Conservation (phyloP, 2,797 vertebrate genomes). For the Hapalemur alaotrensis region DNA sequence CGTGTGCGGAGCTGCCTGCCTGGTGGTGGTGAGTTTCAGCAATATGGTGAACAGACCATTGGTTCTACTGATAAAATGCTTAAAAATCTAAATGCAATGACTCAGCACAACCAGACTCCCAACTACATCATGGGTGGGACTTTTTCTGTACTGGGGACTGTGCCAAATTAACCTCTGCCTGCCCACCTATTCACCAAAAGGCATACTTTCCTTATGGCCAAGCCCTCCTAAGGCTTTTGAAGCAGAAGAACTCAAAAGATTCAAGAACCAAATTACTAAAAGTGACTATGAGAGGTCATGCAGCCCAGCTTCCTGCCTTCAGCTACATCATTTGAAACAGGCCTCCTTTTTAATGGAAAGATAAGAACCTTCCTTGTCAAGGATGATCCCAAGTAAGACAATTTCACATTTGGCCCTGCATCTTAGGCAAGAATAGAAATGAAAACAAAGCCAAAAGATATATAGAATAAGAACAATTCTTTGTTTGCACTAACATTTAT, state of each 20-base stretch:
- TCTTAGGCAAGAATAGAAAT: constrained; percentile 27
- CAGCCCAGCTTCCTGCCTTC: background rate
- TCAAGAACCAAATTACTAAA: background rate
- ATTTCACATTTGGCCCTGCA: background rate
- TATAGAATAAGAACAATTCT: background rate
- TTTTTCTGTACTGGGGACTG: background rate
- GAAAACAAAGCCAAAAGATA: background rate
- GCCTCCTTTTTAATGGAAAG: background rate
- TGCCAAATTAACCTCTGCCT: background rate
- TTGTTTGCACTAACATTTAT: background rate
- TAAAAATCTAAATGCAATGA: background rate
- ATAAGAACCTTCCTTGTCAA: background rate
- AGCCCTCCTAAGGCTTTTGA: background rate
- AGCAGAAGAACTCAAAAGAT: background rate
- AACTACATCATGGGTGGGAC: background rate
- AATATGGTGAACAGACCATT: background rate
- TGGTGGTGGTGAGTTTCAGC: background rate
- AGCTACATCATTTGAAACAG: background rate
- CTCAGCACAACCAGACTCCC: background rate
- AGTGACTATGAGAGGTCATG: background rate
- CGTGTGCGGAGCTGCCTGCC: background rate
- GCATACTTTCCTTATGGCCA: background rate
- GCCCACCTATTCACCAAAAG: background rate
- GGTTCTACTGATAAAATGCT: background rate
- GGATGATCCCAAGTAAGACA: background rate